These are phyloP conservation scores for Paralvinella palmiformis DNA, from an alignment of 1,140 invertebrate genomes.

Conservation along the genomic window DNA sequence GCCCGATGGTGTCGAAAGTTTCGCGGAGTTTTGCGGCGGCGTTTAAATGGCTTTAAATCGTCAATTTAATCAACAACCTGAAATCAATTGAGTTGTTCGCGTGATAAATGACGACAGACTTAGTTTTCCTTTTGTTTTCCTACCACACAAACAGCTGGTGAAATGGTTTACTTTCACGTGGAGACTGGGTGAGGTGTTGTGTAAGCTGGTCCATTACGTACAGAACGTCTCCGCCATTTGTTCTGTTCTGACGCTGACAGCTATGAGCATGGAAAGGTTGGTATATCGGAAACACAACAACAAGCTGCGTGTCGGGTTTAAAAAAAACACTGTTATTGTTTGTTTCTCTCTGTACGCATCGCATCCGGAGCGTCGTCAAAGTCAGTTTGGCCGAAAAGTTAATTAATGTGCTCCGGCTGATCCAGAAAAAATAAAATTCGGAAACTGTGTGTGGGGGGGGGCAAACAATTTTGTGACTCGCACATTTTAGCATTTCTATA, in stretches of 20 bases:
- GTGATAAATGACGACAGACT: not conserved
- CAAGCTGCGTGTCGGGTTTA: too few species aligned
- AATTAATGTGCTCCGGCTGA: not conserved
- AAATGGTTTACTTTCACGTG: constrained; percentile 70
- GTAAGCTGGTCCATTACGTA: constrained; percentile 69
- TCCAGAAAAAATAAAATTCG: not conserved
- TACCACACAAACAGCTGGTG: constrained; percentile 64
- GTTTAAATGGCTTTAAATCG: not conserved
- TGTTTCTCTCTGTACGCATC: not conserved
- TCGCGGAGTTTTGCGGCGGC: not conserved
- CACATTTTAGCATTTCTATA: too few species aligned
- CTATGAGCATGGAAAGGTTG: constrained; percentile 73
- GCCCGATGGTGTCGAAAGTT: not conserved
- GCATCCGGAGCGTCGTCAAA: not conserved
- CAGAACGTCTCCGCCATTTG: constrained; percentile 70
- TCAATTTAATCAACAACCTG: not conserved
- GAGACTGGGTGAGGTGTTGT: constrained; percentile 65
- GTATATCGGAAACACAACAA: too few species aligned
- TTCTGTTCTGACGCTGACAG: constrained; percentile 69
- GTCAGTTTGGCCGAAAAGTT: not conserved
- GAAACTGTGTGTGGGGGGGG: not conserved
- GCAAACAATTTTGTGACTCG: too few species aligned
- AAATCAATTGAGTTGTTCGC: not conserved
- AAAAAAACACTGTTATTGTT: too few species aligned
- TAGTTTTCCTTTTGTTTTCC: not conserved